Evolutionary conservation across 2,113 vertebrate species (phyloP), one percentile per base, ranked within the genome.

Genomic region (Caloenas nicobarica): DNA sequence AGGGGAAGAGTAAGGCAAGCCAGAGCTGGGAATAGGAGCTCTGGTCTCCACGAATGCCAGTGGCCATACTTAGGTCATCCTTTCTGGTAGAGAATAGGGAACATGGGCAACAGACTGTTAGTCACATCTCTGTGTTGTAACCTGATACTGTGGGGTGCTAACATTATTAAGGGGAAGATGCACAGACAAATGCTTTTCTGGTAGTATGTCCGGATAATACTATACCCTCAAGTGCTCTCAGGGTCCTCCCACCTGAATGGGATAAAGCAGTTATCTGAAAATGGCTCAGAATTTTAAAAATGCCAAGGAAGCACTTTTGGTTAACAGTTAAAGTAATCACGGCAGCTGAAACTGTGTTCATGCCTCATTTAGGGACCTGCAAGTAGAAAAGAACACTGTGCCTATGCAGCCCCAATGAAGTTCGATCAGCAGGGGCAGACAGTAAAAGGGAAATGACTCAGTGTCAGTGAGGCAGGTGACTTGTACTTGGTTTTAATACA

Each of bases 71-170:
- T 21, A 21, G 26, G 24, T 64, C 21, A 21, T 68, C 23, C 7
- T 56, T 81, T 69, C 18, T 1, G 2, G 11, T 9, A 29, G 42
- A n/a, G 16, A 68, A 60, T 3, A 73, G 22, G 36, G 16, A 81
- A 62, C 0, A 0, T 16, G 9, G 36, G 4, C 12, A 70, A 40
- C 0, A 1, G 28, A 31, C 13, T 61, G 34, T 58, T n/a, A 70
- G 26, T 25, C 5, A 4, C 14, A 51, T 8, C 11, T 21, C 0
- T 31, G 8, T 71, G 81, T 81, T 71, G 33, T 34, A 60, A 71
- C 7, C 8, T 46, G 72, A n/a, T 46, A 16, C 23, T 73, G 33
- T 1, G 5, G 5, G 1, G 0, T 68, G 25, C 16, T 62, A 66
- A 22, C 9, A 44, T 28, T 51, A 25, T 16, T 50, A 28, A 31